Percentiles rank a stretch among this genome's conserved stretches.
Evolutionary conservation across 1,140 invertebrate species (phyloP).

Genomic region (Apis laboriosa): DNA sequence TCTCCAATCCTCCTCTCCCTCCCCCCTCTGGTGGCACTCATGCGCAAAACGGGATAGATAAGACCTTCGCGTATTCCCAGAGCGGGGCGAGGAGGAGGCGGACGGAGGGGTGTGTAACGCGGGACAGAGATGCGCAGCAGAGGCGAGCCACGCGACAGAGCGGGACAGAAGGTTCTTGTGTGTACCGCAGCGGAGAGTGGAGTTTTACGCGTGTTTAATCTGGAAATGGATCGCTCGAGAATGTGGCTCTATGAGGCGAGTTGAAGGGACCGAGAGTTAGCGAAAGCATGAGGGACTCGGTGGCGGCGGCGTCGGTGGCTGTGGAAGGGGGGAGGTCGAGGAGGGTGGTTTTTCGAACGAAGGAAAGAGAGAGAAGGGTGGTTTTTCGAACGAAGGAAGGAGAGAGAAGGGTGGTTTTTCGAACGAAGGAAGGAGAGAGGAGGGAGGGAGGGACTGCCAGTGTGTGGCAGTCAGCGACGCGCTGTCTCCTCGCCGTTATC

Average conservation of each 20-base stretch:
- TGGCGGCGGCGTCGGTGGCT: constrained; percentile 5
- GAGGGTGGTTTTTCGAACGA: constrained; percentile 11
- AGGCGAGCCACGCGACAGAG: constrained; percentile 28
- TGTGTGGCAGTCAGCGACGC: constrained; percentile 13
- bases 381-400: not conserved
- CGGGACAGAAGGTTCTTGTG: constrained; percentile 63
- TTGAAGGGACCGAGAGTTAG: constrained; percentile 61
- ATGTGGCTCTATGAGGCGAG: constrained; percentile 69
- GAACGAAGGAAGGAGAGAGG: not conserved
- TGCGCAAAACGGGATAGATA: constrained; percentile 48
- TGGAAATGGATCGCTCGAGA: constrained; percentile 79
- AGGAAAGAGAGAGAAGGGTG: not conserved
- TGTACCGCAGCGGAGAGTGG: constrained; percentile 69
- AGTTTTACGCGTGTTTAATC: constrained; percentile 80
- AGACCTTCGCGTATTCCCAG: constrained; percentile 46
- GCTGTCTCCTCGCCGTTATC: constrained; percentile 40
- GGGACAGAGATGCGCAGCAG: constrained; percentile 15
- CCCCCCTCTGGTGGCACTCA: constrained; percentile 47
- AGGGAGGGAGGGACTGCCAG: not conserved
- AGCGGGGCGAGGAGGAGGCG: not conserved
- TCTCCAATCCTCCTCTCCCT: constrained; percentile 43
- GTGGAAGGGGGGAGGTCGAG: not conserved
- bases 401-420: constrained; percentile 3
- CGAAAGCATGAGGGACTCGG: constrained; percentile 44
- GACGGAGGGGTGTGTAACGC: not conserved